Evolutionary conservation across 2,888 invertebrate genomes (phyloP).

Genomic region (Hipparchia semele): DNA sequence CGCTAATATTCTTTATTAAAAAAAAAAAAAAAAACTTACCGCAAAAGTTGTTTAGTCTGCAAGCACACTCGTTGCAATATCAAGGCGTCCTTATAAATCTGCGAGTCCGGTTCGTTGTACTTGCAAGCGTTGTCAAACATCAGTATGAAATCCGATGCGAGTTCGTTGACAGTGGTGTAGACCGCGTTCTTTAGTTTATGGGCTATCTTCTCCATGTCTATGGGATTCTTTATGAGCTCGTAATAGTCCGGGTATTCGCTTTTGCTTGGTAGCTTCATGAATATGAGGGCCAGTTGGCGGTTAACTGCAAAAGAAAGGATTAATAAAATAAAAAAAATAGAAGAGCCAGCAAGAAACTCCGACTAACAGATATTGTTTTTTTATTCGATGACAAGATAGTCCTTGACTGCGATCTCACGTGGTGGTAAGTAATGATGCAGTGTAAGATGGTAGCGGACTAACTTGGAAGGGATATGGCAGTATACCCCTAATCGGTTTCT

Average conservation of each 20-base stretch:
- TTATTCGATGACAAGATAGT: too few species aligned
- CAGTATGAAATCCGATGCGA: slow-evolving; percentile 93
- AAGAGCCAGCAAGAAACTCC: too few species aligned
- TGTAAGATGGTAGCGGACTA: too few species aligned
- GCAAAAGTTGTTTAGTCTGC: slow-evolving; percentile 94
- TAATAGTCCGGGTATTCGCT: slow-evolving; percentile 98
- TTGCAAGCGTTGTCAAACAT: slow-evolving; percentile 99
- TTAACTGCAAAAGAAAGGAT: slow-evolving; percentile 83
- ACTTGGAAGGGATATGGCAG: too few species aligned
- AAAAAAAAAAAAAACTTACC: slow-evolving; percentile 60
- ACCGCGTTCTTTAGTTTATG: slow-evolving; percentile 90
- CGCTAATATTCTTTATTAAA: slow-evolving; percentile 55
- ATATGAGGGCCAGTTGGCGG: slow-evolving; percentile 96
- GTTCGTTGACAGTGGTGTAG: slow-evolving; percentile 93
- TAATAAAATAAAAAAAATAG: too few species aligned
- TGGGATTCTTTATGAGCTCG: slow-evolving; percentile 97
- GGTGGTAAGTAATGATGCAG: too few species aligned
- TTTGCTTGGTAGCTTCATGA: slow-evolving; percentile 97
- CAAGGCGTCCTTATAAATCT: slow-evolving; percentile 98
- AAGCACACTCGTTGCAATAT: slow-evolving; percentile 95
- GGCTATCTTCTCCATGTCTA: slow-evolving; percentile 97
- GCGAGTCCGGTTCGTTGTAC: slow-evolving; percentile 98
- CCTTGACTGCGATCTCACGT: too few species aligned
- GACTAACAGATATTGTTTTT: too few species aligned
- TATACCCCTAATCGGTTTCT: too few species aligned